phyloP scores from a whole-genome alignment of 2,797 vertebrate species.

The Scolopax rusticola region DNA sequence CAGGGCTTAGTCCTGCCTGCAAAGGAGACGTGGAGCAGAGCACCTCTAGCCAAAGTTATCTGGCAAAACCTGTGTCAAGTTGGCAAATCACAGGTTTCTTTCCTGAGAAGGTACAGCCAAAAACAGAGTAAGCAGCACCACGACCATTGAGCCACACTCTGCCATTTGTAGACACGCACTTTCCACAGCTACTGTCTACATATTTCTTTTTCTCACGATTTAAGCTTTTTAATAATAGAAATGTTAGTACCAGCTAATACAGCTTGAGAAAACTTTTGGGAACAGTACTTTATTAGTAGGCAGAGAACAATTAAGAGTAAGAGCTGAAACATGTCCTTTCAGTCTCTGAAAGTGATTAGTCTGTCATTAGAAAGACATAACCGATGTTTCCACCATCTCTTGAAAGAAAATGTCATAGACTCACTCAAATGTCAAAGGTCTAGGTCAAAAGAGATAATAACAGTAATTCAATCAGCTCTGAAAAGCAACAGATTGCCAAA shows the following conservation, averaged over 20 bases:
- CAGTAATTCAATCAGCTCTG: not conserved
- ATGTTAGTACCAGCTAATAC: not conserved
- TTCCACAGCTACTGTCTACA: not conserved
- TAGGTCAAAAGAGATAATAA: not conserved
- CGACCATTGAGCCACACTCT: not conserved
- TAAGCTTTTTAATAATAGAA: not conserved
- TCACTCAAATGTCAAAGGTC: not conserved
- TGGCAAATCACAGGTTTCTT: not conserved
- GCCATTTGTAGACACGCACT: not conserved
- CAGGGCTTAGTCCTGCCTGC: not conserved
- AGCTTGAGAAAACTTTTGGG: not conserved
- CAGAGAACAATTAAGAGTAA: not conserved
- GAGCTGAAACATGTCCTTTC: not conserved
- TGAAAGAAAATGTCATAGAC: not conserved
- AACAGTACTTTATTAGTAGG: not conserved
- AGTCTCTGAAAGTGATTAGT: not conserved
- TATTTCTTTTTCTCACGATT: not conserved
- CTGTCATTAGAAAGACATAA: not conserved
- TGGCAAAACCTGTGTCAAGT: not conserved
- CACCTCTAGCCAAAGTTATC: not conserved
- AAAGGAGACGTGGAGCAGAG: not conserved
- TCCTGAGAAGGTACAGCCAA: not conserved
- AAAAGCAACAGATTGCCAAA: not conserved
- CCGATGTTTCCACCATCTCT: not conserved
- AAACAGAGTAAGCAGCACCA: not conserved